A percentile compares a stretch with the other conserved stretches of the same genome.
Conservation (phyloP, 1,140 invertebrate genomes). For the Drosophila paulistorum region DNA sequence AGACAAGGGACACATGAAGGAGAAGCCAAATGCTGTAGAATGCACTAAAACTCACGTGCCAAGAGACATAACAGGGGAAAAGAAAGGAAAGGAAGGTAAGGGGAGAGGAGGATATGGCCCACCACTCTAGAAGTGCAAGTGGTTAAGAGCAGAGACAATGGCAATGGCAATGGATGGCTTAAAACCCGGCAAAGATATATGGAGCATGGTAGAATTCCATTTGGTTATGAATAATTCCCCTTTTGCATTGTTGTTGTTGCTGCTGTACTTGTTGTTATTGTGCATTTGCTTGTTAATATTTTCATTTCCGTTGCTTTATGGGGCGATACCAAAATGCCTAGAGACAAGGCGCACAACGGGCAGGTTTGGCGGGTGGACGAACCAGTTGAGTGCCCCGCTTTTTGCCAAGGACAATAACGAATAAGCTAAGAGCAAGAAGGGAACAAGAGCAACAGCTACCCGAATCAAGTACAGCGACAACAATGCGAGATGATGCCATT, state of each 20-base stretch:
- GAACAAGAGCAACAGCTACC: constrained; percentile 60
- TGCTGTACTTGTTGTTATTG: constrained; percentile 45
- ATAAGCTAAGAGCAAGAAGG: constrained; percentile 4
- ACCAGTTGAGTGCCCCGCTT: constrained; percentile 66
- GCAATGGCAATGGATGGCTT: constrained; percentile 33
- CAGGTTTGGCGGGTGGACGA: not conserved
- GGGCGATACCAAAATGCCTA: constrained; percentile 70
- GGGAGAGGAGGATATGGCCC: not conserved
- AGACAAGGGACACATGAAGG: too few relatives aligned
- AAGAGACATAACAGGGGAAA: too few relatives aligned
- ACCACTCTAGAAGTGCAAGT: constrained; percentile 2
- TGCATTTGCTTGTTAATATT: constrained; percentile 82
- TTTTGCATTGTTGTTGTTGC: constrained; percentile 21
- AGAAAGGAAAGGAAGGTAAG: too few relatives aligned
- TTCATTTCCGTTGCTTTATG: constrained; percentile 82
- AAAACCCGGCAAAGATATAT: constrained; percentile 61
- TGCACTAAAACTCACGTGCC: constrained; percentile 24
- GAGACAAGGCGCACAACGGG: constrained; percentile 34
- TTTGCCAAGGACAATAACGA: constrained; percentile 62
- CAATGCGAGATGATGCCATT: constrained; percentile 57
- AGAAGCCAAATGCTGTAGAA: not conserved
- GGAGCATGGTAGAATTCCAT: constrained; percentile 73
- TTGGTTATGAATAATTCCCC: constrained; percentile 77
- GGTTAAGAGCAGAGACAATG: constrained; percentile 47
- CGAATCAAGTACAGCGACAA: constrained; percentile 52